phyloP scores from a whole-genome alignment of 2,797 vertebrate genomes.

The Epinephelus awoara region DNA sequence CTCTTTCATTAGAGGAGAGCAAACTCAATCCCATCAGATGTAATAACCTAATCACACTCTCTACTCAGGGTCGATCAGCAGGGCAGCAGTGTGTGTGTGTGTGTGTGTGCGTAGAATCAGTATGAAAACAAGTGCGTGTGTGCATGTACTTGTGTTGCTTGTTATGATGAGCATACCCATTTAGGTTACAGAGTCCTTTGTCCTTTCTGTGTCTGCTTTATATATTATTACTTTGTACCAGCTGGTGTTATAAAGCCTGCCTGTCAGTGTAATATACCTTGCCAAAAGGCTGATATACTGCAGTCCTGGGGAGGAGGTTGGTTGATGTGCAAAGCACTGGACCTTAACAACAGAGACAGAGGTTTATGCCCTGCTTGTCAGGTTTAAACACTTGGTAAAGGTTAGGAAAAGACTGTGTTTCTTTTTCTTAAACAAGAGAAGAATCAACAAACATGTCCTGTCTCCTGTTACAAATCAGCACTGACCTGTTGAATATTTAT shows the following conservation, averaged over 20 bases:
- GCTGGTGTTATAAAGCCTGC: neutral
- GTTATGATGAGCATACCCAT: conserved; percentile 3
- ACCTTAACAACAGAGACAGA: neutral
- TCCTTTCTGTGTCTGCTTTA: conserved; percentile 11
- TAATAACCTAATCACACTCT: conserved; percentile 67
- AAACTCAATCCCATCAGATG: conserved; percentile 71
- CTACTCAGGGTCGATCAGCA: conserved; percentile 39
- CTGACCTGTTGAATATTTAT: neutral
- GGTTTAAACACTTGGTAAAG: neutral
- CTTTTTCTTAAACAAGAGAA: neutral
- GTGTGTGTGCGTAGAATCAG: neutral
- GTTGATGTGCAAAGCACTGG: neutral
- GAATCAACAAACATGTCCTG: neutral
- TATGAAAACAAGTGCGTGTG: conserved; percentile 13
- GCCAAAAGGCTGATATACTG: neutral
- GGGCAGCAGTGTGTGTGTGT: neutral
- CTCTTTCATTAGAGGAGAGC: conserved; percentile 73
- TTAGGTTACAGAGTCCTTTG: conserved; percentile 13
- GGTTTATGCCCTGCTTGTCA: neutral
- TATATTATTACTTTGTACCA: conserved; percentile 4
- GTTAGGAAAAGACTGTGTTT: neutral
- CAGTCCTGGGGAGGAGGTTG: neutral
- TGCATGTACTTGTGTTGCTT: conserved; percentile 22
- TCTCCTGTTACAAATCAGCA: neutral
- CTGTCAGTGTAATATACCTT: neutral